phyloP scores from a whole-genome alignment of 2,113 vertebrate species.

The Lipophrys pholis region DNA sequence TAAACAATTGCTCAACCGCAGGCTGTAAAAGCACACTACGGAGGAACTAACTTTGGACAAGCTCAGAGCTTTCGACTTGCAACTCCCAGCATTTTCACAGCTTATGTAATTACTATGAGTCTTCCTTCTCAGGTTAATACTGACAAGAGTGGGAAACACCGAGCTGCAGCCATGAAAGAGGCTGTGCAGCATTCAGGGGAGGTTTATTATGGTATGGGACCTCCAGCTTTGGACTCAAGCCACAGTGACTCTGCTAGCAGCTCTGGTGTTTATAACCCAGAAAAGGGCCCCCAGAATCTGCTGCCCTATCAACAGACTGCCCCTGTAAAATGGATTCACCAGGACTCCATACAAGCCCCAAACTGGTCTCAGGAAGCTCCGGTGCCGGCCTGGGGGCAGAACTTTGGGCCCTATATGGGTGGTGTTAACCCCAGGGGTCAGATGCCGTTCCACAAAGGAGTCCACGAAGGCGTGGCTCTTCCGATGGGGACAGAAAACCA shows the following conservation, averaged over 20 bases:
- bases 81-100: conserved; percentile 18
- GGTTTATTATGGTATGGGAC: conserved; percentile 86
- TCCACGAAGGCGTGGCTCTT: conserved; percentile 80
- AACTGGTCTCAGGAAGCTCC: conserved; percentile 88
- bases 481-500: conserved; percentile 86
- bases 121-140: conserved; percentile 91
- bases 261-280: conserved; percentile 88
- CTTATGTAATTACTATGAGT: conserved; percentile 87
- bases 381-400: conserved; percentile 84
- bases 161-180: conserved; percentile 86
- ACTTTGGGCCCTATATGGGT: conserved; percentile 85
- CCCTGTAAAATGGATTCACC: conserved; percentile 85
- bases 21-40: conserved; percentile 49
- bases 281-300: conserved; percentile 86
- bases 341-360: conserved; percentile 77
- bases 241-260: conserved; percentile 73
- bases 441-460: conserved; percentile 81
- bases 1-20: conserved; percentile 43
- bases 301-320: conserved; percentile 87
- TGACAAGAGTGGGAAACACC: conserved; percentile 89
- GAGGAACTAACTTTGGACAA: conserved; percentile 39
- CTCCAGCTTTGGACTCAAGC: conserved; percentile 84
- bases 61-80: conserved; percentile 24
- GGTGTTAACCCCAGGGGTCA: conserved; percentile 81
- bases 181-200: conserved; percentile 86